Evolutionary conservation across 2,797 vertebrate genomes (phyloP), one percentile per base, ranked within the genome.

Genomic region (Coccyzus lansbergi): DNA sequence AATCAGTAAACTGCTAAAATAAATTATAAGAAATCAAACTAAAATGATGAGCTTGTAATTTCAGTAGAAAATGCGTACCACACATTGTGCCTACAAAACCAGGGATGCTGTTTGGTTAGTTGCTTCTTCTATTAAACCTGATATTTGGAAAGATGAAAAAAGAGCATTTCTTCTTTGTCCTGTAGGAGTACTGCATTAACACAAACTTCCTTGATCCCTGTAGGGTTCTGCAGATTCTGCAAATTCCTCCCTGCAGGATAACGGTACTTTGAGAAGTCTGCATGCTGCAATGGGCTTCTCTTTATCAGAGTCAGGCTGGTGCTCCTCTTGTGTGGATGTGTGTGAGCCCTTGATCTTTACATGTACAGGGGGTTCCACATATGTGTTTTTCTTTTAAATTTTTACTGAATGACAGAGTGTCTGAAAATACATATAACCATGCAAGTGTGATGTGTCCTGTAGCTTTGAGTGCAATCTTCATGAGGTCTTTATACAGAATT

Each of bases 141-240:
- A 33, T 68, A 65, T 55, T 85, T 89, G 75, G 53, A 74, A 88
- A 72, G 89, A 89, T 52, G 53, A 89, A 87, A 87, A 94, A 90
- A 74, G 22, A 85, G 18, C 36, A 55, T 91, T 87, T 93, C 31
- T 80, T 76, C 48, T 72, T 80, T 59, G 55, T 88, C 72, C 69
- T 93, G 70, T 76, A 81, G 55, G 63, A 86, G 33, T 49, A 63
- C 31, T 69, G 51, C 59, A 26, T 4, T 86, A 92, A 90, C 52
- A 81, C 59, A 59, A 92, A 86, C 24, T 51, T 88, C 79, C 85
- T 95, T 82, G 89, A 94, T 96, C 93, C 83, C 76, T 69, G 55
- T 82, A 88, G 87, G 76, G n/a, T 79, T 87, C 85, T 96, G 91
- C 87, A 95, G 83, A 96, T 95, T 93, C 95, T 96, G 89, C 95